Evolutionary conservation across 1,140 invertebrate species (phyloP).

Genomic region (Apocrypta bakeri): DNA sequence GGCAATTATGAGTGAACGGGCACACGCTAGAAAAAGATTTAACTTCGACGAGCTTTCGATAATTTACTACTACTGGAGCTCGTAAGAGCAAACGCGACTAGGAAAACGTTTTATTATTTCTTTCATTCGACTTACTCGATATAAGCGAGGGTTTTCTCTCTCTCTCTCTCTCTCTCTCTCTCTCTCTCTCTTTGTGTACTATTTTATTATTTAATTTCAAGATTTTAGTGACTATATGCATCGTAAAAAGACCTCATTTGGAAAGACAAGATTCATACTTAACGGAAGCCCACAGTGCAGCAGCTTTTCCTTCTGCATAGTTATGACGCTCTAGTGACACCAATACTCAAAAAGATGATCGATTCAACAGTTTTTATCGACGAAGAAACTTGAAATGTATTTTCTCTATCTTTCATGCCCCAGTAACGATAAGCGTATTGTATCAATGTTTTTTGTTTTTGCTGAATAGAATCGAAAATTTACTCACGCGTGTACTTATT

Average conservation of each 20-base stretch:
- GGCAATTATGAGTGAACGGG: neutral
- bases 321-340: constrained; percentile 15
- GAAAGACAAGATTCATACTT: constrained; percentile 6
- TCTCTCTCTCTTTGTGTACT: constrained; percentile 17
- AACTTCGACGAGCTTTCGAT: neutral
- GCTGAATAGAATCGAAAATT: constrained; percentile 64
- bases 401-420: neutral
- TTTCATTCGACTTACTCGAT: too few relatives aligned
- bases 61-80: neutral
- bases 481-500: constrained; percentile 35
- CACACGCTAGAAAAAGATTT: neutral
- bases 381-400: neutral
- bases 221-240: too few relatives aligned
- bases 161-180: too few relatives aligned
- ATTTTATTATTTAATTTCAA: neutral
- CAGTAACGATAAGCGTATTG: neutral
- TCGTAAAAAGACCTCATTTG: neutral
- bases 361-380: constrained; percentile 28
- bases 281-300: neutral
- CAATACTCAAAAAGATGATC: constrained; percentile 11
- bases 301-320: neutral
- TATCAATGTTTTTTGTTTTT: neutral
- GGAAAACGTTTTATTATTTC: neutral
- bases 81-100: neutral
- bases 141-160: too few relatives aligned